Evolutionary conservation across 2,888 invertebrate genomes (phyloP).

Genomic region (Acleris emargana): DNA sequence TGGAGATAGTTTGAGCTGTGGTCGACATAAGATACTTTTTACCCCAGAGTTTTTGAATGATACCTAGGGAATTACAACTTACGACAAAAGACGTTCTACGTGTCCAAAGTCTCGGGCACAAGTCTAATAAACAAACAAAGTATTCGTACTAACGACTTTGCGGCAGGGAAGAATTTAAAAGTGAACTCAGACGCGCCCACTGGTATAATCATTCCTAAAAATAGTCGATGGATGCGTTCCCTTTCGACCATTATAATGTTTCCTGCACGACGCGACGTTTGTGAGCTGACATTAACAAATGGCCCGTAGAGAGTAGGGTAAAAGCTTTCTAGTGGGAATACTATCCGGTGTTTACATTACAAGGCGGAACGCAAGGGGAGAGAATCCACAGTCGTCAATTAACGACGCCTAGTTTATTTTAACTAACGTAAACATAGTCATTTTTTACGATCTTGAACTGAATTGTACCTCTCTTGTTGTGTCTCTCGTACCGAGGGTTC

Average conservation of each 20-base stretch:
- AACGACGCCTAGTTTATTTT: no score
- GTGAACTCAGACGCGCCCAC: slow-evolving; percentile 15
- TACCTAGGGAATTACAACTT: no score
- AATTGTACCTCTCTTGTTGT: no score
- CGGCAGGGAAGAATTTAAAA: slow-evolving; percentile 28
- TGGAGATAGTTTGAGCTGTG: no score
- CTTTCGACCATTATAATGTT: slow-evolving; percentile 30
- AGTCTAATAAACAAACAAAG: neutral
- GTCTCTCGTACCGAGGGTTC: no score
- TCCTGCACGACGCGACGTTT: slow-evolving; percentile 30
- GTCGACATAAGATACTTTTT: no score
- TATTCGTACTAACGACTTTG: slow-evolving; percentile 18
- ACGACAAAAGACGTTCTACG: no score
- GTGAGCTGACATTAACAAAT: slow-evolving; percentile 42
- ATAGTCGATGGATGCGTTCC: slow-evolving; percentile 31
- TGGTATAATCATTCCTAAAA: slow-evolving; percentile 29
- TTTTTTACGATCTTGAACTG: no score
- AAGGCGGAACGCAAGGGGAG: slow-evolving; percentile 17
- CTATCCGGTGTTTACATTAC: slow-evolving; percentile 46
- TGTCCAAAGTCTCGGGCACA: neutral
- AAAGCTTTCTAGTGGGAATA: slow-evolving; percentile 42
- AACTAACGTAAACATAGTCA: no score
- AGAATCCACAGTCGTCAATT: neutral
- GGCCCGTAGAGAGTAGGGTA: slow-evolving; percentile 33
- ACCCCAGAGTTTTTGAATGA: no score